These are phyloP conservation scores for Trisateles emortualis DNA, from an alignment of 2,888 invertebrate species.

Conservation along the genomic window DNA sequence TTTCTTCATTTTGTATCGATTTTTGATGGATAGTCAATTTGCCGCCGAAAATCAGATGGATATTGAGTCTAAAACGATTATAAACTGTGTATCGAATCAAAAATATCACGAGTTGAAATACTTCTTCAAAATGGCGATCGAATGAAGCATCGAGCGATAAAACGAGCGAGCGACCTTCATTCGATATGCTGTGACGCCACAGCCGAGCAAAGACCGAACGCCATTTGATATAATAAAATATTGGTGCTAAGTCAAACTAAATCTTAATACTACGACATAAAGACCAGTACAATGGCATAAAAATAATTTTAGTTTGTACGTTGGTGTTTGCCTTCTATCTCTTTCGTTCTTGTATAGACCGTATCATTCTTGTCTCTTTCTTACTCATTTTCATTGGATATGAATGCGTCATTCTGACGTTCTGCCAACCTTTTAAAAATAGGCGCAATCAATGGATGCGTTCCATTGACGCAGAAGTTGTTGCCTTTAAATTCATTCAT, in stretches of 20 bases:
- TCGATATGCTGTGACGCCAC: conserved; percentile 52
- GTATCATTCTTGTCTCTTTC: conserved; percentile 23
- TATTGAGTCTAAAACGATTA: conserved; percentile 66
- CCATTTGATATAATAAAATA: conserved; percentile 11
- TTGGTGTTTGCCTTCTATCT: conserved; percentile 14
- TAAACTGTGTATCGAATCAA: conserved; percentile 71
- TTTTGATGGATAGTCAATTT: conserved; percentile 61
- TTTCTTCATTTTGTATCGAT: conserved; percentile 75
- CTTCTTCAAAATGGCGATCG: conserved; percentile 70
- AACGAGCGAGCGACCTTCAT: conserved; percentile 57
- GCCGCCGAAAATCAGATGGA: conserved; percentile 64
- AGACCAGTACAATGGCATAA: not conserved
- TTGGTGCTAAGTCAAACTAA: not conserved
- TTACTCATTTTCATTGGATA: conserved; percentile 18
- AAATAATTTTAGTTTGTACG: conserved; percentile 11
- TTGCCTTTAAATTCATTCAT: not conserved
- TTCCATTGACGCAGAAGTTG: conserved; percentile 37
- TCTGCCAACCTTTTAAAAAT: conserved; percentile 43
- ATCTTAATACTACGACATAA: accelerated
- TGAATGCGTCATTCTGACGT: conserved; percentile 26
- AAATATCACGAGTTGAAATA: conserved; percentile 60
- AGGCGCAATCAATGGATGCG: conserved; percentile 36
- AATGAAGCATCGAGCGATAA: conserved; percentile 62
- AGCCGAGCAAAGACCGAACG: conserved; percentile 16
- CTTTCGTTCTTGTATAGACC: conserved; percentile 5